phyloP scores from a whole-genome alignment of 2,113 vertebrate genomes.

The Pseudolaguvia tuberculata region DNA sequence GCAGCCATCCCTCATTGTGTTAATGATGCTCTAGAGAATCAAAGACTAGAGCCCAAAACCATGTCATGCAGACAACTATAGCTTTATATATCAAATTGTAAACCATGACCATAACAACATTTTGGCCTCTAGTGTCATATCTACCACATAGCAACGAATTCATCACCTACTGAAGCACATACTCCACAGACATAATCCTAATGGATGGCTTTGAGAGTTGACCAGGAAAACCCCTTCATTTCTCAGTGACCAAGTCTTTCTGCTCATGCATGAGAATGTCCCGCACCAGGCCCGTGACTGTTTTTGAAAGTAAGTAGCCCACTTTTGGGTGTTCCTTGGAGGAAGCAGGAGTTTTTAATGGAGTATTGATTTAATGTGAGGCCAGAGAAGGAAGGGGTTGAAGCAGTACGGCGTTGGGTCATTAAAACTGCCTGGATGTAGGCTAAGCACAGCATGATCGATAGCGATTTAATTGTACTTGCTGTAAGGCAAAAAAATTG shows the following conservation, averaged over 20 bases:
- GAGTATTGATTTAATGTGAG: conserved; percentile 68
- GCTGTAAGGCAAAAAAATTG: conserved; percentile 44
- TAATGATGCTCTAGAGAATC: neutral
- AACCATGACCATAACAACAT: conserved; percentile 27
- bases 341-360: conserved; percentile 59
- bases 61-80: neutral
- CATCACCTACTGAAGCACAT: conserved; percentile 51
- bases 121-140: conserved; percentile 28
- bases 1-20: neutral
- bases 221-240: conserved; percentile 48
- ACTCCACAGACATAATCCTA: conserved; percentile 50
- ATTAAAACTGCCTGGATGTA: conserved; percentile 57
- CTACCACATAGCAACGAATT: conserved; percentile 49
- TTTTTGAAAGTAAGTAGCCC: neutral
- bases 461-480: conserved; percentile 65
- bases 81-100: conserved; percentile 16
- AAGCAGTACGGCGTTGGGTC: conserved; percentile 56
- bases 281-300: neutral
- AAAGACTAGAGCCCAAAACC: neutral
- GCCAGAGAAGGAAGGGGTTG: conserved; percentile 54
- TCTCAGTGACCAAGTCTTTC: conserved; percentile 54
- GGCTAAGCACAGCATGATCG: conserved; percentile 57
- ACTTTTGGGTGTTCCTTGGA: neutral
- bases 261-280: conserved; percentile 33
- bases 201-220: conserved; percentile 56